Evolutionary conservation across 2,888 invertebrate species (phyloP).

Genomic region (Galerucella nymphaeae): DNA sequence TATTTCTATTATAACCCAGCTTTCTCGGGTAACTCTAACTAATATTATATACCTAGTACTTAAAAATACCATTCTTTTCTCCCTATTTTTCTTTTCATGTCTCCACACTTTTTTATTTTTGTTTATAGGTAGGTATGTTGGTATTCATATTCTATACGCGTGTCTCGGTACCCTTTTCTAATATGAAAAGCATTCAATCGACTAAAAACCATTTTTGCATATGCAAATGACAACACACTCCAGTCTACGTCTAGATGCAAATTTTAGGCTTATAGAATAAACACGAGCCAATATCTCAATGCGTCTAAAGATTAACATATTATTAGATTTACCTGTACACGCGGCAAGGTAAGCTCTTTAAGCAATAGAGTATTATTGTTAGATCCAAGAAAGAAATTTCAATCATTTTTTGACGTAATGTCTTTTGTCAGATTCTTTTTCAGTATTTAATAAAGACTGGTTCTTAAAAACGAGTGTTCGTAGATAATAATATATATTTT

Average conservation of each 20-base stretch:
- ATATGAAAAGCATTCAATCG: constrained; percentile 1
- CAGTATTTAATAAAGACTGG: too few species aligned
- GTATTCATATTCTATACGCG: constrained; percentile 13
- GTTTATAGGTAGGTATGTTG: neutral
- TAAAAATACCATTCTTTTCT: neutral
- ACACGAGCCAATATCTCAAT: constrained; percentile 23
- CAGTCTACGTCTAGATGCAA: constrained; percentile 17
- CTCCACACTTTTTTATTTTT: too few species aligned
- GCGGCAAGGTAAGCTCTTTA: neutral
- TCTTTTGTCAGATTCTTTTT: too few species aligned
- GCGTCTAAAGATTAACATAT: constrained; percentile 14
- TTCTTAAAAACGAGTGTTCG: too few species aligned
- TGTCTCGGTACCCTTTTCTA: constrained; percentile 3
- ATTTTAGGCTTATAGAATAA: constrained; percentile 24
- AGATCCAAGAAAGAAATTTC: neutral
- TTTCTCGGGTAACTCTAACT: too few species aligned
- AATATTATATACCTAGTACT: too few species aligned
- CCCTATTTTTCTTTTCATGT: neutral
- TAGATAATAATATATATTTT: too few species aligned
- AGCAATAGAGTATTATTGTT: neutral
- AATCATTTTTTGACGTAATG: neutral
- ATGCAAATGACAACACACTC: constrained; percentile 32
- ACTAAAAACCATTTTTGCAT: constrained; percentile 20
- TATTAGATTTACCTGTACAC: constrained; percentile 24
- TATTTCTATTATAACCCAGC: too few species aligned